phyloP scores from a whole-genome alignment of 2,113 vertebrate genomes.

The Phylloscopus whistleri region DNA sequence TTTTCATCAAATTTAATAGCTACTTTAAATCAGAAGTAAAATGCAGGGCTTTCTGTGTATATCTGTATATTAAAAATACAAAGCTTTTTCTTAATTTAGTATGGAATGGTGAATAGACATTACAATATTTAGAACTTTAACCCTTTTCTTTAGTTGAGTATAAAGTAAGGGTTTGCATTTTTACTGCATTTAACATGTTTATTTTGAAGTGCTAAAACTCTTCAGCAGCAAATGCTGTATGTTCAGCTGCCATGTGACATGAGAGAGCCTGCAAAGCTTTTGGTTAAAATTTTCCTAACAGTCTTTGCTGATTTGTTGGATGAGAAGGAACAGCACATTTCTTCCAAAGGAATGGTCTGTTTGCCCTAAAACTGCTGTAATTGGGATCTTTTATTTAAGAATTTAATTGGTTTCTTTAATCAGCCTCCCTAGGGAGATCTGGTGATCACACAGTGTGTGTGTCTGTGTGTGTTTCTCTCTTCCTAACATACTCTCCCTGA shows the following conservation, averaged over 20 bases:
- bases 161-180: neutral
- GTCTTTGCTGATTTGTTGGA: neutral
- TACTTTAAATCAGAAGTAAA: neutral
- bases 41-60: neutral
- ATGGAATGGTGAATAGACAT: neutral
- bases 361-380: neutral
- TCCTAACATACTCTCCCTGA: neutral
- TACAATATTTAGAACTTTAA: neutral
- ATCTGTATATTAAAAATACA: neutral
- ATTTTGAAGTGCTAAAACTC: neutral
- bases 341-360: neutral
- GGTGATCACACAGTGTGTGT: neutral
- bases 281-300: neutral
- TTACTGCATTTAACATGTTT: neutral
- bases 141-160: neutral
- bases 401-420: neutral
- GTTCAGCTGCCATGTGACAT: neutral
- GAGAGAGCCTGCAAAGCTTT: neutral
- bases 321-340: neutral
- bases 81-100: neutral
- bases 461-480: neutral
- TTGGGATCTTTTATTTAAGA: neutral
- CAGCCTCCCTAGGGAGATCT: neutral
- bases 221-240: neutral
- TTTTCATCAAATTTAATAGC: neutral